Conservation (phyloP, 1,140 invertebrate species). For the Trinorchestia longiramus region DNA sequence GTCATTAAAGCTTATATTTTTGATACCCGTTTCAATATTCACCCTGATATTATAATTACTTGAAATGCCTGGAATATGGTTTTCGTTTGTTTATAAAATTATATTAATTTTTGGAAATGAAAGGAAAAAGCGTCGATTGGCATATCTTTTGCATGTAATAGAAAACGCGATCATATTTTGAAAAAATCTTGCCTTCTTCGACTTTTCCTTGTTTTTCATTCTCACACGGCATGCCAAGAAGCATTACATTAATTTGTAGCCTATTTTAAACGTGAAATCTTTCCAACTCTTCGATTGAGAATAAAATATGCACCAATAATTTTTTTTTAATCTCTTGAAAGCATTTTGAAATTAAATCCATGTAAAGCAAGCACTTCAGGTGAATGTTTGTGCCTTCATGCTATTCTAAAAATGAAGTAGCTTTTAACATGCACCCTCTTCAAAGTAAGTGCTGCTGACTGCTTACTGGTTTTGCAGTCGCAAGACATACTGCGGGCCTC, state of each 20-base stretch:
- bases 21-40: too few species aligned
- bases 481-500: not conserved
- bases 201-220: not conserved
- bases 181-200: not conserved
- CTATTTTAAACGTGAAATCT: not conserved
- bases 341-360: not conserved
- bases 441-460: not conserved
- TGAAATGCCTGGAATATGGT: too few species aligned
- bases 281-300: not conserved
- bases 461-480: not conserved
- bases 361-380: not conserved
- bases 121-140: not conserved
- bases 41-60: too few species aligned
- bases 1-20: too few species aligned
- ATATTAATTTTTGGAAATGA: too few species aligned
- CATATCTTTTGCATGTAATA: not conserved
- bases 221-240: not conserved
- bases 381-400: not conserved
- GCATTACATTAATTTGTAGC: not conserved
- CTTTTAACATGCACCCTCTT: not conserved
- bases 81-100: too few species aligned
- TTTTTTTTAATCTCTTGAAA: not conserved
- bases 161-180: not conserved
- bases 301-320: not conserved
- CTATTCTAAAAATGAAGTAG: not conserved